Percentiles rank a stretch among this genome's conserved stretches.
These are phyloP conservation scores for Dasypolia templi DNA, from an alignment of 2,888 invertebrate species.

Conservation along the genomic window DNA sequence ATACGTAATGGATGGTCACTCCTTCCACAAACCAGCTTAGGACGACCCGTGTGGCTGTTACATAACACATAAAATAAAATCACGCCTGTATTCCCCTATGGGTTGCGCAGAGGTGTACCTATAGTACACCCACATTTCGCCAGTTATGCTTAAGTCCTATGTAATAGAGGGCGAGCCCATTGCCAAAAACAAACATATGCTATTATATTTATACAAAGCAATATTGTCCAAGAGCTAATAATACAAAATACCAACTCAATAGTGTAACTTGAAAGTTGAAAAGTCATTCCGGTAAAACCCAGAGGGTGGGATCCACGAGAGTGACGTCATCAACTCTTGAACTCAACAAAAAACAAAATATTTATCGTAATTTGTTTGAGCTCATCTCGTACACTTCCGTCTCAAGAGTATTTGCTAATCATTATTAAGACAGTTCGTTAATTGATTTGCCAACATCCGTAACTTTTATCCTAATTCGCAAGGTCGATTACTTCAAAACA, in stretches of 20 bases:
- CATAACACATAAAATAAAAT: no score
- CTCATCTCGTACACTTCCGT: conserved; percentile 33
- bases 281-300: background rate
- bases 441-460: conserved; percentile 47
- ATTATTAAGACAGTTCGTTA: conserved; percentile 53
- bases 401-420: conserved; percentile 37
- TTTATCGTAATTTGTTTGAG: conserved; percentile 43
- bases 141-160: no score
- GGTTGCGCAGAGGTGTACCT: no score
- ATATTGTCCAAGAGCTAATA: background rate
- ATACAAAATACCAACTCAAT: conserved; percentile 8
- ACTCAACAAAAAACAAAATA: conserved; percentile 38
- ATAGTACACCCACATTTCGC: no score
- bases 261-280: conserved; percentile 9
- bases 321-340: conserved; percentile 36
- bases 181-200: no score
- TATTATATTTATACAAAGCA: background rate
- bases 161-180: no score
- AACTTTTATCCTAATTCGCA: conserved; percentile 37
- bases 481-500: conserved; percentile 61
- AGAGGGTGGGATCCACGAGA: background rate
- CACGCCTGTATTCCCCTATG: no score
- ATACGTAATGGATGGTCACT: background rate
- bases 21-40: background rate
- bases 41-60: background rate